phyloP scores from a whole-genome alignment of 2,888 invertebrate genomes.

The Lasioglossum malachurum region DNA sequence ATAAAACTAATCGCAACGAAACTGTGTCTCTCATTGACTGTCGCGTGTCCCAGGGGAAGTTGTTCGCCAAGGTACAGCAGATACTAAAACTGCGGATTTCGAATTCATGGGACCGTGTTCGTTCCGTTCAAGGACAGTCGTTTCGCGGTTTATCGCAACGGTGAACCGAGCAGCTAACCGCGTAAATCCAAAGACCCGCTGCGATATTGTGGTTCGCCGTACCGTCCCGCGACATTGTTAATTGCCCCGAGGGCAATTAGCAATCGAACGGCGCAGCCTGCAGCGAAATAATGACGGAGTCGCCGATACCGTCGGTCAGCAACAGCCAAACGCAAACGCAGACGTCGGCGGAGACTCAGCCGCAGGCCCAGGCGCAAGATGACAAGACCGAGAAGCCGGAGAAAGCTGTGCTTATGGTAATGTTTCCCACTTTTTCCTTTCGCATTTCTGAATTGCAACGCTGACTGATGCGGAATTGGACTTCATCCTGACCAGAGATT shows the following conservation, averaged over 20 bases:
- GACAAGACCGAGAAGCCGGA: constrained; percentile 76
- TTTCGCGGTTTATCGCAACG: not conserved
- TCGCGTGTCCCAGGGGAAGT: not conserved
- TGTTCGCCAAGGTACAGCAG: not conserved
- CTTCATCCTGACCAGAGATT: not conserved
- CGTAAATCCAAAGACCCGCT: not conserved
- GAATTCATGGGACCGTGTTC: constrained; percentile 7
- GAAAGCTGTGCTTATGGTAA: constrained; percentile 79
- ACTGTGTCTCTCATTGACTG: not conserved
- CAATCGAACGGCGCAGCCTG: constrained; percentile 57
- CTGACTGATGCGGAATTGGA: not conserved
- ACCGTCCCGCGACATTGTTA: constrained; percentile 36
- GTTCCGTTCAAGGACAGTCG: not conserved
- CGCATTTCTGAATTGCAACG: not conserved
- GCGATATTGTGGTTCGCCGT: not conserved
- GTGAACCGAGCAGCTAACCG: not conserved
- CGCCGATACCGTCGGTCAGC: constrained; percentile 78
- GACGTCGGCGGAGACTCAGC: not conserved
- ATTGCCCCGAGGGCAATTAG: constrained; percentile 63
- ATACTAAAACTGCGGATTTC: not conserved
- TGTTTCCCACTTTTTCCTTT: no score
- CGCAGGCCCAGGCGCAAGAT: constrained; percentile 29
- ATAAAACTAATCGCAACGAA: not conserved
- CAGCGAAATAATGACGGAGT: constrained; percentile 83
- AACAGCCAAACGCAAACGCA: constrained; percentile 73